phyloP scores from a whole-genome alignment of 2,797 vertebrate genomes.

The Brotogeris chrysoptera region DNA sequence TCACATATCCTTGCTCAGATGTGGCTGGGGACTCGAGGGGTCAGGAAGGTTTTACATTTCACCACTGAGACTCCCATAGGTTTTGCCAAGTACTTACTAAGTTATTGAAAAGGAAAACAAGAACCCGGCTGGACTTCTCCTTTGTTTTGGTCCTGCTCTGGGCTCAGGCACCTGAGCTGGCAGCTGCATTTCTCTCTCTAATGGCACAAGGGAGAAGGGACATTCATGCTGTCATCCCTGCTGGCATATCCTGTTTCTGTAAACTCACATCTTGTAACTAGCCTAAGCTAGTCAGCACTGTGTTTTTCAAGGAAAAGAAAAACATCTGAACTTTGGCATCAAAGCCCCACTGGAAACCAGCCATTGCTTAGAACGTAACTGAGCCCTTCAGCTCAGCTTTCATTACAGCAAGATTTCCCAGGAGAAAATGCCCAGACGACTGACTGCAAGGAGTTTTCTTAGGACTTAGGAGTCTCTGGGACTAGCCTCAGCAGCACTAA shows the following conservation, averaged over 20 bases:
- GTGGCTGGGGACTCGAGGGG: background rate
- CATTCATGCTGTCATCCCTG: constrained; percentile 26
- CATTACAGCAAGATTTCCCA: background rate
- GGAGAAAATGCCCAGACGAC: background rate
- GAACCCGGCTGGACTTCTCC: background rate
- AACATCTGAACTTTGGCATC: constrained; percentile 37
- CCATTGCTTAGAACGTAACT: background rate
- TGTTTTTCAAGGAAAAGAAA: constrained; percentile 34
- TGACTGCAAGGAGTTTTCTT: background rate
- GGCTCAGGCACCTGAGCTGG: constrained; percentile 44
- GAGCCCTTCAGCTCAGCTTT: background rate
- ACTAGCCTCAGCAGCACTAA: background rate
- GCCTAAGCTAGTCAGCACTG: background rate
- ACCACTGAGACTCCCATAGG: constrained; percentile 3
- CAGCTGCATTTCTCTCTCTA: constrained; percentile 48
- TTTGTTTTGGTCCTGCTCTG: constrained; percentile 42
- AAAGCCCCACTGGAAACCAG: background rate
- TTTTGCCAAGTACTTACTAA: constrained; percentile 49
- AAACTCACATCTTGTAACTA: constrained; percentile 11
- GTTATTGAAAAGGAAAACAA: constrained; percentile 56
- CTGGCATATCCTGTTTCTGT: constrained; percentile 56
- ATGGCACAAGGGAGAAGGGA: constrained; percentile 26
- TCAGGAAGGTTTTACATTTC: constrained; percentile 50
- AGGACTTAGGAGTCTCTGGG: background rate
- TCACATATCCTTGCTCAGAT: background rate